Evolutionary conservation across 2,797 vertebrate species (phyloP).

Genomic region (Microctenopoma stevenorrisi): DNA sequence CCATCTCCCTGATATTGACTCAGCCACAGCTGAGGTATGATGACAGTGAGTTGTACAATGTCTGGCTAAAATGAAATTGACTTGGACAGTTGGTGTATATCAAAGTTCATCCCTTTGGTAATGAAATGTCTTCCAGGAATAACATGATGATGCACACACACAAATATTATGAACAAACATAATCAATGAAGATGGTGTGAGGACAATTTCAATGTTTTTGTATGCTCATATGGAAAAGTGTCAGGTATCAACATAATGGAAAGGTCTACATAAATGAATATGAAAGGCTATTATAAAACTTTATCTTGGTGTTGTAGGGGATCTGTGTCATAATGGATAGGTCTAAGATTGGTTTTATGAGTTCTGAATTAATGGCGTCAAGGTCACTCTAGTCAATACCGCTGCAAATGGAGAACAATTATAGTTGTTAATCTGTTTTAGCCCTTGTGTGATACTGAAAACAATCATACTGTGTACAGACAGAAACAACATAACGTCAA

Average conservation of each 20-base stretch:
- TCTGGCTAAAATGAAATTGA: constrained; percentile 39
- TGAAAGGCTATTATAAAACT: too few species aligned
- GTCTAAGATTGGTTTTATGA: too few species aligned
- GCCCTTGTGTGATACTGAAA: too few species aligned
- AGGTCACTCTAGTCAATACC: too few species aligned
- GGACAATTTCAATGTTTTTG: neutral
- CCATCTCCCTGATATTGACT: constrained; percentile 41
- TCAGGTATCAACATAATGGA: neutral
- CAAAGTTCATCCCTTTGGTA: constrained; percentile 11
- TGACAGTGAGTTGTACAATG: constrained; percentile 30
- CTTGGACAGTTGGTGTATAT: constrained; percentile 16
- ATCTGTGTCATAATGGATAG: too few species aligned
- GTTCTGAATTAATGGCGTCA: too few species aligned
- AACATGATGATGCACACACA: constrained; percentile 1
- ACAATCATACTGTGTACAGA: too few species aligned
- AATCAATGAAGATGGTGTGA: neutral
- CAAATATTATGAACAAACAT: neutral
- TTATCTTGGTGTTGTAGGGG: too few species aligned
- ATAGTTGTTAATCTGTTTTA: too few species aligned
- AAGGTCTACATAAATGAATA: neutral
- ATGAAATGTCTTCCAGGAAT: constrained; percentile 19
- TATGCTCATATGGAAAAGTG: neutral
- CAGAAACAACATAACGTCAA: too few species aligned
- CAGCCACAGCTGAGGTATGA: constrained; percentile 5
- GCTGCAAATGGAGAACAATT: too few species aligned